Evolutionary conservation across 1,140 invertebrate genomes (phyloP).

Genomic region (Apolygus lucorum): DNA sequence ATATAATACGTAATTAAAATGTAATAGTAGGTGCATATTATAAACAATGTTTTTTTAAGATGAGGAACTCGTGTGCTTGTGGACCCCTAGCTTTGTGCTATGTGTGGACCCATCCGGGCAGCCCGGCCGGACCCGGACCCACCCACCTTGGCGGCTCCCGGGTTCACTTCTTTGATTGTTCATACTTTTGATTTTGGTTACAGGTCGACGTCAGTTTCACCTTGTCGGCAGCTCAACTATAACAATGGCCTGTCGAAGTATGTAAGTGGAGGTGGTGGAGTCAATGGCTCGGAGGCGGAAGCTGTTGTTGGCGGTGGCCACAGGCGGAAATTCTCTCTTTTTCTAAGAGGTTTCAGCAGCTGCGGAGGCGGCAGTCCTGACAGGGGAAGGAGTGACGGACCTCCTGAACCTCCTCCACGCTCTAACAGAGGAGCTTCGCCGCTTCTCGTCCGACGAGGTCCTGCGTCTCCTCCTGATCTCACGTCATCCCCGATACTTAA

Average conservation of each 20-base stretch:
- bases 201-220: conserved; percentile 34
- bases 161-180: too few relatives aligned
- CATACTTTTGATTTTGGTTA: too few relatives aligned
- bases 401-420: conserved; percentile 32
- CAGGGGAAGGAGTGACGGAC: conserved; percentile 34
- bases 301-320: conserved; percentile 39
- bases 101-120: too few relatives aligned
- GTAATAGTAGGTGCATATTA: too few relatives aligned
- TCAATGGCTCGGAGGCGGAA: conserved; percentile 33
- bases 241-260: conserved; percentile 15
- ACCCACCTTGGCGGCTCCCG: too few relatives aligned
- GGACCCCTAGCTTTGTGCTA: too few relatives aligned
- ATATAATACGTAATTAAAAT: too few relatives aligned
- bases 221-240: conserved; percentile 31
- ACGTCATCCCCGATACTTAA: conserved; percentile 35
- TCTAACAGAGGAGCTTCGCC: conserved; percentile 28
- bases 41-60: too few relatives aligned
- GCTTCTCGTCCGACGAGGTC: conserved; percentile 37
- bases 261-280: background rate
- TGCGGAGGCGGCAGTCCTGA: conserved; percentile 26
- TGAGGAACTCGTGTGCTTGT: too few relatives aligned
- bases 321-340: conserved; percentile 60
- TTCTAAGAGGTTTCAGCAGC: conserved; percentile 49
- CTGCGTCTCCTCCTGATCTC: conserved; percentile 44
- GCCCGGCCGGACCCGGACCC: too few relatives aligned